Percentiles rank a stretch among this genome's conserved stretches.
Evolutionary conservation across 2,888 invertebrate species (phyloP).

Genomic region (Cactoblastis cactorum): DNA sequence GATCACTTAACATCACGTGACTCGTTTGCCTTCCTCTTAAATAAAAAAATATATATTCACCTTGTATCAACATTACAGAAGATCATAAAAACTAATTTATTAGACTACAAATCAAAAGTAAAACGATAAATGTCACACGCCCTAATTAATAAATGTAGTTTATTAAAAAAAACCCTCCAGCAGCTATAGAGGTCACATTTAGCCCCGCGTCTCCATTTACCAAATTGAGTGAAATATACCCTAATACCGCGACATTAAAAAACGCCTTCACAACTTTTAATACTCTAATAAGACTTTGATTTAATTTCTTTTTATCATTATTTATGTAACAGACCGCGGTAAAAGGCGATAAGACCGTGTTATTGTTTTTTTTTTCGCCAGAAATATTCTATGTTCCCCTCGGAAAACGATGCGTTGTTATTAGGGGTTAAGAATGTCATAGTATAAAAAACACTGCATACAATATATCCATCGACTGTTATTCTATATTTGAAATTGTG

Average conservation of each 20-base stretch:
- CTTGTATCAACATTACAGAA: background rate
- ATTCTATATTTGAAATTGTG: background rate
- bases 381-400: constrained; percentile 49
- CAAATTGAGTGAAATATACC: constrained; percentile 77
- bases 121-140: constrained; percentile 37
- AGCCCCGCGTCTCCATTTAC: constrained; percentile 63
- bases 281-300: constrained; percentile 78
- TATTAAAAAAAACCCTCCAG: constrained; percentile 42
- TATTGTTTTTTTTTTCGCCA: constrained; percentile 57
- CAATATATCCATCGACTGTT: background rate
- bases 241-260: constrained; percentile 71
- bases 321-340: constrained; percentile 71
- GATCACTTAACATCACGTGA: no score
- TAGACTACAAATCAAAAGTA: constrained; percentile 16
- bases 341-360: constrained; percentile 70
- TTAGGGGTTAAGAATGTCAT: constrained; percentile 42
- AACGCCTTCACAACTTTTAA: constrained; percentile 74
- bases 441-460: constrained; percentile 26
- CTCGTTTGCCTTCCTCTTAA: background rate
- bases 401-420: constrained; percentile 35
- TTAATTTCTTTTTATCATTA: constrained; percentile 79
- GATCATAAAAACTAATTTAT: background rate
- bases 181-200: constrained; percentile 43
- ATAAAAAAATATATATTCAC: background rate
- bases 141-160: constrained; percentile 53